Evolutionary conservation across 1,140 invertebrate species (phyloP).

Genomic region (Laupala kohalensis): DNA sequence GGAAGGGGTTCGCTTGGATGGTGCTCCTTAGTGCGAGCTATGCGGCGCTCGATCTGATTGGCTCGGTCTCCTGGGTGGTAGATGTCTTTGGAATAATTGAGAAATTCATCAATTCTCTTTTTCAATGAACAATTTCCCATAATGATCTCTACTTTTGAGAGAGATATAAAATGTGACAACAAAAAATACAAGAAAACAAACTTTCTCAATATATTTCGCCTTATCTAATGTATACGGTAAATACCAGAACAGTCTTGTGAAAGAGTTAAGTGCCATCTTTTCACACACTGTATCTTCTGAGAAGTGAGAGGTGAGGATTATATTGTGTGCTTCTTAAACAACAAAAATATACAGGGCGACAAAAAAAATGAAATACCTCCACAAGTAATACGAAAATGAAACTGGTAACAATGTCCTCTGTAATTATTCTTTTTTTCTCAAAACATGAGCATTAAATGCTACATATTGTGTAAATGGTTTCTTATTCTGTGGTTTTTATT

Average conservation of each 20-base stretch:
- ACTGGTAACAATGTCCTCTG: neutral
- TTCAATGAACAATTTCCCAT: neutral
- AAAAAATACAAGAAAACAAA: neutral
- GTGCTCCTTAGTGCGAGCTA: neutral
- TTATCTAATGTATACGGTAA: neutral
- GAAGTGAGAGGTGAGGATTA: neutral
- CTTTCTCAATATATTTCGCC: neutral
- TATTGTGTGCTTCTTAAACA: neutral
- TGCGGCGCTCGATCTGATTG: neutral
- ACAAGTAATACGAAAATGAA: neutral
- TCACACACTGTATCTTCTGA: neutral
- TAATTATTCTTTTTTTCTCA: neutral
- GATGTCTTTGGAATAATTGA: neutral
- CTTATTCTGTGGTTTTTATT: neutral
- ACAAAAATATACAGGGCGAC: neutral
- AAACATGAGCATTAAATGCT: neutral
- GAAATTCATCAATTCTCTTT: neutral
- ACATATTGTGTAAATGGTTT: neutral
- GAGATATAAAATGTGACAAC: neutral
- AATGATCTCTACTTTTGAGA: neutral
- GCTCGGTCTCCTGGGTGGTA: neutral
- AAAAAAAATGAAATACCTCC: neutral
- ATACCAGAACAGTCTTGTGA: neutral
- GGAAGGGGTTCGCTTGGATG: neutral
- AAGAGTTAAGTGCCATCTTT: neutral